Conservation (phyloP, 2,888 invertebrate genomes). For the Meta bourneti region DNA sequence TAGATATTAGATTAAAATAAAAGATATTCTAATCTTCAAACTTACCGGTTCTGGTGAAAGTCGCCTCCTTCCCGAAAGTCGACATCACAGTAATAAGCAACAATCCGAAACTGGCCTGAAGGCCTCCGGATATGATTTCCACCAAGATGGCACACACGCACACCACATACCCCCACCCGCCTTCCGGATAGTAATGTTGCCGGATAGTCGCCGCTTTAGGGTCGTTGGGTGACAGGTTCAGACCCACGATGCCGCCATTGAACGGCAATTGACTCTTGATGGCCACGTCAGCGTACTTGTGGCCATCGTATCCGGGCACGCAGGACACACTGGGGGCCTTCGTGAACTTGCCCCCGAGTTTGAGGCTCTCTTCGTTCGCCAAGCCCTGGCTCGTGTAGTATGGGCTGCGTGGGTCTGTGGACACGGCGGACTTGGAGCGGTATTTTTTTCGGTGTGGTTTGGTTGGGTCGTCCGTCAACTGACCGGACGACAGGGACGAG, state of each 20-base stretch:
- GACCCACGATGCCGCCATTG: slow-evolving; percentile 76
- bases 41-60: slow-evolving; percentile 75
- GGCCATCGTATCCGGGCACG: slow-evolving; percentile 51
- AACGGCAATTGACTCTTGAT: slow-evolving; percentile 48
- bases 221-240: slow-evolving; percentile 76
- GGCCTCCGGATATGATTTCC: slow-evolving; percentile 80
- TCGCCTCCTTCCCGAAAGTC: slow-evolving; percentile 73
- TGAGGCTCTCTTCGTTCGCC: slow-evolving; percentile 48
- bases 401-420: slow-evolving; percentile 64
- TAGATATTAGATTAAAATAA: neutral
- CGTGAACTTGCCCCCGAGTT: slow-evolving; percentile 57
- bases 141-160: slow-evolving; percentile 81
- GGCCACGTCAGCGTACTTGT: slow-evolving; percentile 45
- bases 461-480: slow-evolving; percentile 54
- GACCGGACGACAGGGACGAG: slow-evolving; percentile 52
- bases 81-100: slow-evolving; percentile 77
- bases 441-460: slow-evolving; percentile 73
- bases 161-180: slow-evolving; percentile 82
- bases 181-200: slow-evolving; percentile 91
- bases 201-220: slow-evolving; percentile 82
- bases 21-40: neutral
- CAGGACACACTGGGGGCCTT: slow-evolving; percentile 70
- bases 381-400: slow-evolving; percentile 72
- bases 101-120: slow-evolving; percentile 81
- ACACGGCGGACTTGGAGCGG: slow-evolving; percentile 70